Evolutionary conservation across 1,140 invertebrate species (phyloP), one percentile per base, ranked within the genome.

Genomic region (Popillia japonica): DNA sequence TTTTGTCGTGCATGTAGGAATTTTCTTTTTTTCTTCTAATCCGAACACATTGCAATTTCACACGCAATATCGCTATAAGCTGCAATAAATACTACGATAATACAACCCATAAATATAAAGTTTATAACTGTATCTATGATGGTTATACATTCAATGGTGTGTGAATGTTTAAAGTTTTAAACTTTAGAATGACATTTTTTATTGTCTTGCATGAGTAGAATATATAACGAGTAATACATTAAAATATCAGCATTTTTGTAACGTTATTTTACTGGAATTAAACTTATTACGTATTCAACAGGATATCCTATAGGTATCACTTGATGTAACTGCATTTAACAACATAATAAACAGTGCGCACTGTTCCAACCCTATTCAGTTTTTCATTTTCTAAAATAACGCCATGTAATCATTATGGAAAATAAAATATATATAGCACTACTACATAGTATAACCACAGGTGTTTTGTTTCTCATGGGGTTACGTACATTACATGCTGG

Each of bases 11-110:
- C 48, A 55, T 17, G 48, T 17, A 55, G 48, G 17, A 55, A 55
- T 55, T 17, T n/a, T 17, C 14, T 55, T 17, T 55, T 55, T 55
- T 55, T 55, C 2, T n/a, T 55, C 17, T 55, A 55, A 55, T 55
- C 48, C n/a, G 48, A 55, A 55, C 48, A 55, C 48, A 55, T 55
- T 55, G 48, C 48, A 55, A 55, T 55, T 55, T 55, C 48, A 55
- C 48, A 55, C 17, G 48, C 48, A 17, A 55, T 55, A 14, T 55
- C 48, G 17, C 11, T 55, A 55, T 55, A 55, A 55, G 48, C 48
- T 17, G 17, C 48, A 55, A 55, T 55, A 55, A 55, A 55, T 55
- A 55, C 17, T 55, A n/a, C 48, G 48, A 55, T 55, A 55, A 55
- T 55, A n/a, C 17, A 55, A 17, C n/a, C 48, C 48, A 17, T 55